A percentile compares a stretch with the other conserved stretches of the same genome.
Evolutionary conservation across 1,140 invertebrate species (phyloP).

Genomic region (Apis cerana): DNA sequence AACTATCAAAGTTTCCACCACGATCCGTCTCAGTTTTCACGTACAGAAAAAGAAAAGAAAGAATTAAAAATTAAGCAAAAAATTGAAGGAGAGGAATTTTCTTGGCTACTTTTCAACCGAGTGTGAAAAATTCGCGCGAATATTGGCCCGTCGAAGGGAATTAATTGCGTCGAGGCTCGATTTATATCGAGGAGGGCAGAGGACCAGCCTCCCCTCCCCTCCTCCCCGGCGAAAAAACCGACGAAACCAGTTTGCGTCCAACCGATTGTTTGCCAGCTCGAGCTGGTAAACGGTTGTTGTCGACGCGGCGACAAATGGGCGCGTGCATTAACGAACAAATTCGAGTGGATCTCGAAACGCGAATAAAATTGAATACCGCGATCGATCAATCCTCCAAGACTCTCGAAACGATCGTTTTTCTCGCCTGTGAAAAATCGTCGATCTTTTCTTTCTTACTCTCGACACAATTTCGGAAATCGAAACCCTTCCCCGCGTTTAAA

Average conservation of each 20-base stretch:
- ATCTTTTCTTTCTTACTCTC: no score
- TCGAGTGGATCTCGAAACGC: not conserved
- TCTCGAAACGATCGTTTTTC: no score
- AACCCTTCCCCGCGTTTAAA: no score
- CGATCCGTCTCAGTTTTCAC: no score
- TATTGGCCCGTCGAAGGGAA: not conserved
- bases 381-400: not conserved
- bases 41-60: no score
- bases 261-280: not conserved
- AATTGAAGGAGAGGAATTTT: not conserved
- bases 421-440: no score
- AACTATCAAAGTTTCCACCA: no score
- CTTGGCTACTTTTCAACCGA: not conserved
- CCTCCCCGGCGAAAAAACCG: not conserved
- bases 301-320: not conserved
- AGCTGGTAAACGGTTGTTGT: not conserved
- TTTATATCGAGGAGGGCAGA: not conserved
- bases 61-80: no score
- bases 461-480: no score
- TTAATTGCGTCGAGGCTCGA: not conserved
- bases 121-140: not conserved
- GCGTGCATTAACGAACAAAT: not conserved
- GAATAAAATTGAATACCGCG: not conserved
- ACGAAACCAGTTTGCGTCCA: not conserved
- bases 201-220: not conserved